Evolutionary conservation across 1,140 invertebrate species (phyloP).

Genomic region (Aphis craccivora): DNA sequence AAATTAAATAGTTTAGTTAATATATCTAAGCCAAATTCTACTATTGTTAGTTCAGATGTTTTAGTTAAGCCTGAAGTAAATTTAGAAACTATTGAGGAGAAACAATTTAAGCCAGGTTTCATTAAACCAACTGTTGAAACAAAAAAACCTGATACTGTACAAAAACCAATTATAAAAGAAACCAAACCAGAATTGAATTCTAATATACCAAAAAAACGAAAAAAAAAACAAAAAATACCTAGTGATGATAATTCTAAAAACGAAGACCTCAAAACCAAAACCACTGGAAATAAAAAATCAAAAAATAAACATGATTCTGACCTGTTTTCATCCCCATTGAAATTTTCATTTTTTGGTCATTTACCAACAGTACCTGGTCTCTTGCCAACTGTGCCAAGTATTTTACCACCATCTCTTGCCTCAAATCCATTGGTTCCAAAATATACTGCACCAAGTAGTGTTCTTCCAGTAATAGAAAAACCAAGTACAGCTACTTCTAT

Average conservation of each 20-base stretch:
- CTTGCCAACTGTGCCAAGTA: neutral
- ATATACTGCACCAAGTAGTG: neutral
- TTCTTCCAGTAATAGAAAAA: slow-evolving; percentile 31
- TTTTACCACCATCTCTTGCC: slow-evolving; percentile 18
- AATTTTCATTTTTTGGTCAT: slow-evolving; percentile 54
- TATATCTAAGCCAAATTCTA: slow-evolving; percentile 15
- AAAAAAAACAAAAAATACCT: slow-evolving; percentile 28
- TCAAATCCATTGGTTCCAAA: slow-evolving; percentile 50
- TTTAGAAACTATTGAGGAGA: neutral
- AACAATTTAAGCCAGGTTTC: neutral
- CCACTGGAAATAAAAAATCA: neutral
- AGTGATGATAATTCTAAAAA: neutral
- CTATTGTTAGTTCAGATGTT: slow-evolving; percentile 37
- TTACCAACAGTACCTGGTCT: neutral
- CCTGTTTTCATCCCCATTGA: neutral
- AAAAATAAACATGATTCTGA: slow-evolving; percentile 25
- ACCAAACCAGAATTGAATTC: neutral
- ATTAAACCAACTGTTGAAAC: neutral
- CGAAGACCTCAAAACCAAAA: neutral
- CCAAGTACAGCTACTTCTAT: neutral
- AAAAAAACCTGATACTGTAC: neutral
- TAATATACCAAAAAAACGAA: slow-evolving; percentile 8
- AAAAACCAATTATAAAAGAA: neutral
- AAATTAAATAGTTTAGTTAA: neutral
- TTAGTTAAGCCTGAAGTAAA: neutral